Percentiles rank a stretch among this genome's conserved stretches.
Evolutionary conservation across 2,797 vertebrate genomes (phyloP).

Genomic region (Megaceryle alcyon): DNA sequence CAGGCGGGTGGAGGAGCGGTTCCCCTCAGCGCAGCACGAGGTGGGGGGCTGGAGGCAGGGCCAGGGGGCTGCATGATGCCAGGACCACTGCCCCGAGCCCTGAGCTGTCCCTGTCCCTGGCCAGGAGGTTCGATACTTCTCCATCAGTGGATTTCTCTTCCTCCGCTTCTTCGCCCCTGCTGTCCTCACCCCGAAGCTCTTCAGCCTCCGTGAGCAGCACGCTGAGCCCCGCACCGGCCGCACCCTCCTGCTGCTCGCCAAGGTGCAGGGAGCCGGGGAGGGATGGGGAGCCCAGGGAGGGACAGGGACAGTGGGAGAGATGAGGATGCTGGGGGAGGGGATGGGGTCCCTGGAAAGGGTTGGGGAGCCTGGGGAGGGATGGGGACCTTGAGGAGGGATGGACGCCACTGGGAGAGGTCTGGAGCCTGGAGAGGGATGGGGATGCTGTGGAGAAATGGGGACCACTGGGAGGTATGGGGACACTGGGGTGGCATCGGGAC

Average conservation of each 20-base stretch:
- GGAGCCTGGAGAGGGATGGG: not conserved
- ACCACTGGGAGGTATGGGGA: too few relatives aligned
- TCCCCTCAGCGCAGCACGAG: slow-evolving; percentile 84
- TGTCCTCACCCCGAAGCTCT: slow-evolving; percentile 91
- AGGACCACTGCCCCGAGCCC: accelerated
- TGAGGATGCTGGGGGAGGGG: not conserved
- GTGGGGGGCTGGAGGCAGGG: slow-evolving; percentile 49
- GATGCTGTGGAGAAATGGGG: not conserved
- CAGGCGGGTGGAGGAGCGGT: slow-evolving; percentile 84
- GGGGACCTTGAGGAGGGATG: too few relatives aligned
- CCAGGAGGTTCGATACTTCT: slow-evolving; percentile 89
- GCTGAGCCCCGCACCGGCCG: slow-evolving; percentile 87
- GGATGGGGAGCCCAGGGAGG: not conserved
- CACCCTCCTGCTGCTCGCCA: slow-evolving; percentile 90
- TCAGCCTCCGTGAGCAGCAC: slow-evolving; percentile 89
- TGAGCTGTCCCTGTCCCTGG: not conserved
- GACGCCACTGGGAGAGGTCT: too few relatives aligned
- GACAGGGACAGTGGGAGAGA: too few relatives aligned
- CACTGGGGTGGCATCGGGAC: not conserved
- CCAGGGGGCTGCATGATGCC: accelerated
- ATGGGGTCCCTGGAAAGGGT: too few relatives aligned
- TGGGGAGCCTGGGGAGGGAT: too few relatives aligned
- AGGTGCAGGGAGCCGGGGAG: slow-evolving; percentile 72
- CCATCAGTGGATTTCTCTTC: slow-evolving; percentile 92
- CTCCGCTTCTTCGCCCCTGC: slow-evolving; percentile 90